Evolutionary conservation across 2,888 invertebrate genomes (phyloP), one percentile per base, ranked within the genome.

Genomic region (Autographa pulchrina): DNA sequence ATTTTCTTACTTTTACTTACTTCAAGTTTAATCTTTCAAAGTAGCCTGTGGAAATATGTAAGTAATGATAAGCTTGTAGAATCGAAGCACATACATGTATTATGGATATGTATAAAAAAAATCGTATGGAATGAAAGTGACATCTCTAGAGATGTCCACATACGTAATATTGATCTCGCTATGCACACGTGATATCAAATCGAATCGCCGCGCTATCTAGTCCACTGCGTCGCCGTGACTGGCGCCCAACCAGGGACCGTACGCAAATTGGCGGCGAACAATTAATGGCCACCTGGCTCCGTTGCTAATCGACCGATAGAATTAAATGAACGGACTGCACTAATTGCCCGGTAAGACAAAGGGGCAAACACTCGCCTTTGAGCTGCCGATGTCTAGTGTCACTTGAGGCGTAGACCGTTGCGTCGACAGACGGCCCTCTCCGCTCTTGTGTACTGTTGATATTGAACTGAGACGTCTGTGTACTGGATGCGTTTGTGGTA

Each of bases 331-430:
- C 95, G 94, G 94, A 91, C 92, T 91, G 92, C 92, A 94, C 94
- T 96, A 96, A 96, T 96, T 96, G 95, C 89, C 92, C 90, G 88
- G 93, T 93, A 95, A 96, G 95, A 95, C 95, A 95, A 95, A 95
- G 95, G 94, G 93, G 92, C 95, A 95, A 95, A 95, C 95, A 96
- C 91, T 94, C 93, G 89, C 93, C 94, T 95, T 94, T 95, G 95
- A 92, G 89, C 88, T 85, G 86, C 87, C 90, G 86, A 90, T 89
- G 92, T 94, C 94, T 93, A 94, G 94, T 94, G 93, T 91, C 94
- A 94, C 94, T 94, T 84, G 94, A 94, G 92, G 92, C 93, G 92
- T 90, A 90, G 90, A 82, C 88, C 86, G 88, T 85, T 88, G 88
- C 90, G 86, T 89, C 90, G 87, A 80, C 88, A 84, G 84, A 86